Evolutionary conservation across 2,888 invertebrate species (phyloP), one percentile per base, ranked within the genome.

Genomic region (Sphecodes monilicornis): DNA sequence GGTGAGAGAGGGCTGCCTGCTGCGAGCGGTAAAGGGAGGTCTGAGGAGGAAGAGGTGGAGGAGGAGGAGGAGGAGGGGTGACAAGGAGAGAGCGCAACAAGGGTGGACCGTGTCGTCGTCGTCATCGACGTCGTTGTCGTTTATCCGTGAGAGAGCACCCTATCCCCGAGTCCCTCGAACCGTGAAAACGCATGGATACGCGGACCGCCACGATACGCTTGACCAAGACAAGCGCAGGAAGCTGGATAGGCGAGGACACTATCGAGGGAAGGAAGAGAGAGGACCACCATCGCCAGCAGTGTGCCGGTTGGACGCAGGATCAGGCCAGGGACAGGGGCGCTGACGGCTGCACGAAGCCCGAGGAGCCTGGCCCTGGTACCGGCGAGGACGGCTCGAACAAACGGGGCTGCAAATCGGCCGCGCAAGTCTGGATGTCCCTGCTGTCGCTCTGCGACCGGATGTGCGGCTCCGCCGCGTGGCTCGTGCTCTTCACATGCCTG

Each of bases 381-480:
- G n/a, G 76, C 22, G 86, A 87, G 32, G 87, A 86, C 41, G 70
- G 76, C 69, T n/a, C 86, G 39, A 88, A 72, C 83, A 89, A 89
- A 90, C 82, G 86, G 76, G 88, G 87, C 72, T 86, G 89, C 80
- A 88, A 91, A 88, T 89, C 89, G 88, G 90, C 86, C 84, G 88
- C 90, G 87, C 89, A 88, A 80, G 90, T 89, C 86, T 88, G 87
- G 88, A 87, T 87, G 82, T 90, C 90, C 77, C 79, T 89, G 66
- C 82, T 88, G 82, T 89, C 88, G 80, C 84, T 90, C 76, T 91
- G 89, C 80, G 88, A 89, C 82, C 89, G 89, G 89, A 91, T 91
- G 86, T 91, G 92, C 85, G 90, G 91, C 90, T 92, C 91, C 66
- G 89, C 90, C 90, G 92, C 93, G 88, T 93, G 93, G 93, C 89